phyloP scores from a whole-genome alignment of 2,888 invertebrate genomes.

The Polydesmus complanatus region DNA sequence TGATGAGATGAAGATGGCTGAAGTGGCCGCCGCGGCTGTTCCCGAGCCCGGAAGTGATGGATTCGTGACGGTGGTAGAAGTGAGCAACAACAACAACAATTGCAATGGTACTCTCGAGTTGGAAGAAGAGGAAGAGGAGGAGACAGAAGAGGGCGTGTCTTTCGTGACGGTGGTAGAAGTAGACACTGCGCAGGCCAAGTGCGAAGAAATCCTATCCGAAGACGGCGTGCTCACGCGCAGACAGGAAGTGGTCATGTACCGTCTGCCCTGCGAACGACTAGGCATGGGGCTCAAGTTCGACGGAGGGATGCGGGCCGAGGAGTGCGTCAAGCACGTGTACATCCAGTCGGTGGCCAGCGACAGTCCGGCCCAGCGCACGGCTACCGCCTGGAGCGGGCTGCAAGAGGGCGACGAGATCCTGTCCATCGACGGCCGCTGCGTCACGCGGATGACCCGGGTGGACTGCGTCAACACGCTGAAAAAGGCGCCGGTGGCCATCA shows the following conservation, averaged over 20 bases:
- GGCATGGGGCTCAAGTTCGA: conserved; percentile 86
- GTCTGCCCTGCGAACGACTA: conserved; percentile 74
- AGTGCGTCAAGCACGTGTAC: conserved; percentile 63
- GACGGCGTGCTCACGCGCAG: neutral
- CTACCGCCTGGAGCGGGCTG: conserved; percentile 66
- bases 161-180: neutral
- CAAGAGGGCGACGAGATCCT: conserved; percentile 80
- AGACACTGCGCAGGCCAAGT: neutral
- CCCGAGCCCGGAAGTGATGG: neutral
- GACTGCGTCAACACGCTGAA: conserved; percentile 74
- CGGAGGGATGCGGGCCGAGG: conserved; percentile 68
- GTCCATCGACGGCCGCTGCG: conserved; percentile 65
- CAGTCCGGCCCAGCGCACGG: conserved; percentile 72
- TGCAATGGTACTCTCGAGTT: too few species aligned
- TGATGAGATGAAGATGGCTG: too few species aligned
- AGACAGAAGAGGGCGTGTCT: neutral
- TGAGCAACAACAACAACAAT: neutral
- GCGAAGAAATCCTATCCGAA: neutral
- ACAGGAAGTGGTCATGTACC: conserved; percentile 56
- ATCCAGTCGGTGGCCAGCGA: conserved; percentile 79
- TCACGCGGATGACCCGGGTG: conserved; percentile 64
- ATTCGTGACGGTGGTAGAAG: neutral
- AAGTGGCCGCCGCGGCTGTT: neutral
- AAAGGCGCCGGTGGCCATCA: conserved; percentile 69
- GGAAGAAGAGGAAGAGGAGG: neutral